Conservation (phyloP, 2,888 invertebrate genomes). For the Nymphalis c-album region DNA sequence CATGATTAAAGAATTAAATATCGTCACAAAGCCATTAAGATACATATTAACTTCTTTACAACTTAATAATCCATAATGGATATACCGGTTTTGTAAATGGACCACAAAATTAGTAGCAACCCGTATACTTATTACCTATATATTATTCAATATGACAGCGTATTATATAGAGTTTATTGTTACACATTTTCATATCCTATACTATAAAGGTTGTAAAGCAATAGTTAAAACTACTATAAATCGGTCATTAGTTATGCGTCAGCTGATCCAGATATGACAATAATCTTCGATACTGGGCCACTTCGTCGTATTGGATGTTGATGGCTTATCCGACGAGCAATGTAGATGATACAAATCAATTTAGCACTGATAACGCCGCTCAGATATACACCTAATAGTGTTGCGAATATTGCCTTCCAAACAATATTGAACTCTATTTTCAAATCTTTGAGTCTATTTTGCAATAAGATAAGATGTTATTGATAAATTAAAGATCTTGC, state of each 20-base stretch:
- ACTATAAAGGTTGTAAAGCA: background rate
- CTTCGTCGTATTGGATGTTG: constrained; percentile 44
- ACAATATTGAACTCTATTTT: constrained; percentile 13
- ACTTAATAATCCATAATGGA: too few species aligned
- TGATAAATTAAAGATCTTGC: constrained; percentile 1
- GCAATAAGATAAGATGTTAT: background rate
- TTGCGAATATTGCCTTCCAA: constrained; percentile 13
- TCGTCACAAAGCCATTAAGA: too few species aligned
- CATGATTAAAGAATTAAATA: too few species aligned
- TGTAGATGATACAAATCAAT: constrained; percentile 45
- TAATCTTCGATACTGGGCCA: constrained; percentile 39
- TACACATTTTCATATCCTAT: background rate
- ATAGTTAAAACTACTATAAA: constrained; percentile 16
- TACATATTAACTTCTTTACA: too few species aligned
- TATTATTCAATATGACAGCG: background rate
- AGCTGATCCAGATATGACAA: constrained; percentile 35
- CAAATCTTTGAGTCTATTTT: background rate
- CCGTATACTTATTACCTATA: background rate
- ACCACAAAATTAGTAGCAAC: too few species aligned
- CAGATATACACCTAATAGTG: constrained; percentile 18
- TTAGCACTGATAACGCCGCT: constrained; percentile 39
- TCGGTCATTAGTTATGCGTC: constrained; percentile 20
- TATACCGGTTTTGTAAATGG: too few species aligned
- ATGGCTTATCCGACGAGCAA: constrained; percentile 41
- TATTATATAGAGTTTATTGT: background rate